Conservation (phyloP, 1,140 invertebrate species). For the Ptiloglossa arizonensis region DNA sequence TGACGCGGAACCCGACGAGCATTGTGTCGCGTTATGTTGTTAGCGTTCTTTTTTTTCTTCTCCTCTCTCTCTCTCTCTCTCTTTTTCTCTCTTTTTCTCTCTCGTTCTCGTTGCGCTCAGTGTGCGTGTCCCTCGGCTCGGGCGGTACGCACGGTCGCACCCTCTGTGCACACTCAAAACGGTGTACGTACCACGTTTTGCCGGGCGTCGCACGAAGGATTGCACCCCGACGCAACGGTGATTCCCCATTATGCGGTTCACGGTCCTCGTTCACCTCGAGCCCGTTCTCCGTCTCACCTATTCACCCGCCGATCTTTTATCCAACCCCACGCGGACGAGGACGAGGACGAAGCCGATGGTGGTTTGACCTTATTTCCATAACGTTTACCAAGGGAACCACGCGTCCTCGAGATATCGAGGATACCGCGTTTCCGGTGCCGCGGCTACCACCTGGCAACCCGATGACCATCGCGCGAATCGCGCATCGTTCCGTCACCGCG, state of each 20-base stretch:
- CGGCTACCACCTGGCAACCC: constrained; percentile 66
- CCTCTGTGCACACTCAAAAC: constrained; percentile 42
- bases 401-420: constrained; percentile 66
- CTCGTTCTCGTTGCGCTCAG: too few species aligned
- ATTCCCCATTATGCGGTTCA: constrained; percentile 66
- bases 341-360: too few species aligned
- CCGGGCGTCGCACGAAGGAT: constrained; percentile 30
- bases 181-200: constrained; percentile 22
- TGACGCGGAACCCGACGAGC: constrained; percentile 35
- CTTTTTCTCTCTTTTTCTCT: too few species aligned
- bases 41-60: constrained; percentile 52
- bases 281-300: background rate
- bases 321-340: constrained; percentile 49
- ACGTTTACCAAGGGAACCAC: constrained; percentile 44
- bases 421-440: constrained; percentile 75
- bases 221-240: constrained; percentile 33
- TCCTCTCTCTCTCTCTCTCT: too few species aligned
- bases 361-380: constrained; percentile 76
- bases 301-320: constrained; percentile 22
- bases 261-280: constrained; percentile 28
- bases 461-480: constrained; percentile 60
- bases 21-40: constrained; percentile 66
- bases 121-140: constrained; percentile 15
- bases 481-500: constrained; percentile 54
- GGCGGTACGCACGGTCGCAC: constrained; percentile 46